phyloP scores from a whole-genome alignment of 2,888 invertebrate species.

The Drosophila emarginata region DNA sequence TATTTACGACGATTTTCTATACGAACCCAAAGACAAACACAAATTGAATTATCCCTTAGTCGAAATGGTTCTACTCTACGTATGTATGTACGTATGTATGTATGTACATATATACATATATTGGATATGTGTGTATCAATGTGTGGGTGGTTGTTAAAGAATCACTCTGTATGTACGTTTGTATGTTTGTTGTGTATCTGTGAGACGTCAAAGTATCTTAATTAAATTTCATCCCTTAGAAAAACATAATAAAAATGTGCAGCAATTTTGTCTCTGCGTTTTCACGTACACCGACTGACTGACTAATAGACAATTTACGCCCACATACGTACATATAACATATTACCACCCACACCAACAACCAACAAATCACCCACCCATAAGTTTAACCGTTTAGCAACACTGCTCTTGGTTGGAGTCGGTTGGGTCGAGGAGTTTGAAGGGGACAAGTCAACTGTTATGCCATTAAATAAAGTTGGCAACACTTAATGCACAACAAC shows the following conservation, averaged over 20 bases:
- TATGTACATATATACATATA: background rate
- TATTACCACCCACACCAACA: constrained; percentile 30
- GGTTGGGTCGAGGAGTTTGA: constrained; percentile 27
- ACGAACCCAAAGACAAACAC: constrained; percentile 21
- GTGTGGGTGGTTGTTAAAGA: constrained; percentile 16
- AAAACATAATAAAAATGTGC: constrained; percentile 72
- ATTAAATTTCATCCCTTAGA: constrained; percentile 80
- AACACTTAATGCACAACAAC: constrained; percentile 79
- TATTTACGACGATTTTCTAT: constrained; percentile 47
- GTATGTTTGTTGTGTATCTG: constrained; percentile 68
- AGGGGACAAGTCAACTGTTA: constrained; percentile 75
- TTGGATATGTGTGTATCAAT: constrained; percentile 12
- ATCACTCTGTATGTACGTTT: too few relatives aligned
- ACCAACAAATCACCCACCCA: constrained; percentile 15
- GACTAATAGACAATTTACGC: constrained; percentile 79
- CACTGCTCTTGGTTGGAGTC: constrained; percentile 46
- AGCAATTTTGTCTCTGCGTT: constrained; percentile 58
- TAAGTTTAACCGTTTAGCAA: constrained; percentile 56
- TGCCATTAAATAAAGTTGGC: constrained; percentile 81
- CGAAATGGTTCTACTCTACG: constrained; percentile 30
- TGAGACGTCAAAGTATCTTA: constrained; percentile 78
- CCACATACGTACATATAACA: constrained; percentile 24
- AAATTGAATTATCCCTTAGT: constrained; percentile 46
- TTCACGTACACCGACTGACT: constrained; percentile 55
- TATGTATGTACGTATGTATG: constrained; percentile 24